A percentile compares a stretch with the other conserved stretches of the same genome.
Evolutionary conservation across 1,140 invertebrate genomes (phyloP).

Genomic region (Drosophila elegans): DNA sequence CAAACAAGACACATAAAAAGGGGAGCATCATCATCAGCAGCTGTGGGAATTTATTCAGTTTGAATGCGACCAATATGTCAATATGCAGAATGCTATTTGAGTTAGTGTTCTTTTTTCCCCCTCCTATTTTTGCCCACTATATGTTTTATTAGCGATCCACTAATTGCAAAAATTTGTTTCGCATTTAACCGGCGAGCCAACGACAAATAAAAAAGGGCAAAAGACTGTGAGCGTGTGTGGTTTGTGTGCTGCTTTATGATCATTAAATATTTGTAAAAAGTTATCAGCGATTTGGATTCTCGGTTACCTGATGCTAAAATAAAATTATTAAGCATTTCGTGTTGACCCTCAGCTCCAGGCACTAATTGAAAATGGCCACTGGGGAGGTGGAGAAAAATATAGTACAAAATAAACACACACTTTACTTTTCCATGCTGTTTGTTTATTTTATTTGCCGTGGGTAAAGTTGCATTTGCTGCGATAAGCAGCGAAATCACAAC

Average conservation of each 20-base stretch:
- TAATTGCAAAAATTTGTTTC: conserved; percentile 67
- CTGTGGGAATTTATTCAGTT: conserved; percentile 34
- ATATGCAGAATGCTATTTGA: conserved; percentile 39
- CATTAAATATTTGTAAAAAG: conserved; percentile 62
- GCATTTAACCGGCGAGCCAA: conserved; percentile 16
- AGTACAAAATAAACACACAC: conserved; percentile 6
- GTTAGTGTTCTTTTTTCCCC: conserved; percentile 2
- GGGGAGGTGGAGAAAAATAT: not conserved
- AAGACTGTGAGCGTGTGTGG: not conserved
- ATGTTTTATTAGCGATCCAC: conserved; percentile 51
- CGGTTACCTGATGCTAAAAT: conserved; percentile 32
- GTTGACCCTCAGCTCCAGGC: conserved; percentile 58
- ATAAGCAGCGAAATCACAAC: conserved; percentile 70
- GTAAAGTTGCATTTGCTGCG: conserved; percentile 67
- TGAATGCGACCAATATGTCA: conserved; percentile 48
- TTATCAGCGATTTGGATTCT: conserved; percentile 36
- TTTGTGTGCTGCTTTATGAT: conserved; percentile 49
- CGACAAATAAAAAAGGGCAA: conserved; percentile 25
- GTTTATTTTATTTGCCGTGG: conserved; percentile 26
- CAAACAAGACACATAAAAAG: conserved; percentile 23
- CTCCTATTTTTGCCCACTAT: conserved; percentile 28
- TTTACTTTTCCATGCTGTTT: conserved; percentile 9
- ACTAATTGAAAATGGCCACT: conserved; percentile 70
- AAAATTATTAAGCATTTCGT: conserved; percentile 50
- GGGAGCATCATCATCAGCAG: conserved; percentile 2